Evolutionary conservation across 2,888 invertebrate species (phyloP).

Genomic region (Drosophila anomelani): DNA sequence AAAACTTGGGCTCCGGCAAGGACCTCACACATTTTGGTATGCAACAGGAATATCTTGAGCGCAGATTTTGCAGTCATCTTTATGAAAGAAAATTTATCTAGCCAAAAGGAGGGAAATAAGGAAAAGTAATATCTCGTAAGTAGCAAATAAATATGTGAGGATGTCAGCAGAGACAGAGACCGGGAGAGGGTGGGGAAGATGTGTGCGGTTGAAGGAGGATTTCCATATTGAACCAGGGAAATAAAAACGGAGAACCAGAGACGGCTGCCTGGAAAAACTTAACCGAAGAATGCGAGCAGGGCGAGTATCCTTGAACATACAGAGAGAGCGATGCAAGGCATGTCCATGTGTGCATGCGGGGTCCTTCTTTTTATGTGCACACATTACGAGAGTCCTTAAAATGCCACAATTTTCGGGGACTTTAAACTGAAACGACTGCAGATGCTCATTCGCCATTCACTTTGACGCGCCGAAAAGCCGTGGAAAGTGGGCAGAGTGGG

Average conservation of each 20-base stretch:
- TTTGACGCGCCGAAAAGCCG: conserved; percentile 6
- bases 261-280: conserved; percentile 14
- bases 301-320: conserved; percentile 7
- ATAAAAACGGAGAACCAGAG: conserved; percentile 17
- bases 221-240: conserved; percentile 34
- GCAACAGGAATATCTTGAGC: conserved; percentile 27
- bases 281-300: conserved; percentile 9
- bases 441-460: conserved; percentile 31
- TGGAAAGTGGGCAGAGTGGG: background rate
- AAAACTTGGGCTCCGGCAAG: conserved; percentile 15
- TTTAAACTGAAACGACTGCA: conserved; percentile 39
- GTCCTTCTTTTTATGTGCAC: conserved; percentile 30
- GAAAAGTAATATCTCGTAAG: conserved; percentile 45
- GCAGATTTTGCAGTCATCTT: conserved; percentile 41
- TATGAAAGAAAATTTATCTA: conserved; percentile 42
- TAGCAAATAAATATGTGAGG: conserved; percentile 45
- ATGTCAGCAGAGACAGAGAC: conserved; percentile 18
- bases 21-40: conserved; percentile 17
- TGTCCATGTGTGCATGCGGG: conserved; percentile 16
- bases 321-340: conserved; percentile 21
- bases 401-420: conserved; percentile 33
- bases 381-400: conserved; percentile 44
- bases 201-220: conserved; percentile 23
- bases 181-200: background rate
- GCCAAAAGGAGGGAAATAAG: conserved; percentile 15